These are phyloP conservation scores for Odontothrips loti DNA, from an alignment of 2,888 invertebrate species.

Conservation along the genomic window DNA sequence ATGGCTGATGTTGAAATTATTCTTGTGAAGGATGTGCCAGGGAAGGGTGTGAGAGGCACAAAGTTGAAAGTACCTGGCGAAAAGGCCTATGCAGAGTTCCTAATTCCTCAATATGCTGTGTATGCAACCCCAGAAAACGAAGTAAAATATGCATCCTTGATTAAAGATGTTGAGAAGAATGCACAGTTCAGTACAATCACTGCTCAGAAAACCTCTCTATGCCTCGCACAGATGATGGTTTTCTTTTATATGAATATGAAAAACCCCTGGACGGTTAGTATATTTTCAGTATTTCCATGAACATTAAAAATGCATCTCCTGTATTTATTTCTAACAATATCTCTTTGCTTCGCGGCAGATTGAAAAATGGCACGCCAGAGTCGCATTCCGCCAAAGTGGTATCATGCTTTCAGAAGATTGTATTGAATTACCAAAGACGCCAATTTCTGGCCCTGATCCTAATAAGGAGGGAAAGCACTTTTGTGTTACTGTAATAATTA, in stretches of 20 bases:
- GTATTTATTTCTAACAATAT: not conserved
- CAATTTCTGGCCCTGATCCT: slow-evolving; percentile 78
- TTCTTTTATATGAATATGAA: slow-evolving; percentile 12
- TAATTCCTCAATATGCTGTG: not conserved
- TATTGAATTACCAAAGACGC: slow-evolving; percentile 67
- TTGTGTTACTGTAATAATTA: slow-evolving; percentile 70
- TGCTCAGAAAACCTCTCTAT: not conserved
- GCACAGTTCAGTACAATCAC: not conserved
- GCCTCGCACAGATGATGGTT: not conserved
- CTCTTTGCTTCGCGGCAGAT: slow-evolving; percentile 45
- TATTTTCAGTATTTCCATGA: not conserved
- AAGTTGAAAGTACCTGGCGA: not conserved
- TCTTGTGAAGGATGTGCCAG: not conserved
- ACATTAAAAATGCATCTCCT: too few relatives aligned
- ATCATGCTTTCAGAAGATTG: slow-evolving; percentile 65
- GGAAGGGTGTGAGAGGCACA: not conserved
- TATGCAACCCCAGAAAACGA: not conserved
- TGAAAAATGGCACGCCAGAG: slow-evolving; percentile 78
- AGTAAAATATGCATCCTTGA: not conserved
- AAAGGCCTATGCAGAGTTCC: not conserved
- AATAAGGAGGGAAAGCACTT: slow-evolving; percentile 75
- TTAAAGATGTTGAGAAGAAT: not conserved
- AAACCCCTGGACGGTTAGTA: not conserved
- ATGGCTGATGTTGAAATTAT: not conserved
- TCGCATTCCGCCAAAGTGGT: slow-evolving; percentile 70